Evolutionary conservation across 2,797 vertebrate species (phyloP).

Genomic region (Halcyon chelicuti): DNA sequence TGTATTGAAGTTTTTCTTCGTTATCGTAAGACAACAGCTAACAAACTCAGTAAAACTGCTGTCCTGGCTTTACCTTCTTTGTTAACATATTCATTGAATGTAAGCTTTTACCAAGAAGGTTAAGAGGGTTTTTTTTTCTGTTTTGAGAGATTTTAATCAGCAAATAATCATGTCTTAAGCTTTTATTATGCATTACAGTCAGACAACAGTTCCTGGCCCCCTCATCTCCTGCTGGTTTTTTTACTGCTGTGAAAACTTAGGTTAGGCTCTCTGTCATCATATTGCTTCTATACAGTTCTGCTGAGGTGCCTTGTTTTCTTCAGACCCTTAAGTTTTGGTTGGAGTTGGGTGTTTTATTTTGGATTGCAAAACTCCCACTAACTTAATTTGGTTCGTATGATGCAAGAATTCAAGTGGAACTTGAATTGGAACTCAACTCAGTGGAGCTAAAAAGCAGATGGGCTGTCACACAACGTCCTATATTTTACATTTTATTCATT

Average conservation of each 20-base stretch:
- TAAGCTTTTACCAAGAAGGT: not conserved
- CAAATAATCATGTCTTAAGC: not conserved
- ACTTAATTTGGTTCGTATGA: not conserved
- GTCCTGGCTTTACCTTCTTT: not conserved
- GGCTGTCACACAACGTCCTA: not conserved
- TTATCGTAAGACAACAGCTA: not conserved
- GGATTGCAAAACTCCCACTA: not conserved
- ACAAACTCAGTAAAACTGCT: not conserved
- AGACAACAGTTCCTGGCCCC: not conserved
- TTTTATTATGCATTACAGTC: not conserved
- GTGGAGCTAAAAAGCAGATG: not conserved
- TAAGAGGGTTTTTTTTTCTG: not conserved
- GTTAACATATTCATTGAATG: not conserved
- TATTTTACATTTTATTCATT: not conserved
- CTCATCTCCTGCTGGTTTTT: rapidly evolving
- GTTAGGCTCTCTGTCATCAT: not conserved
- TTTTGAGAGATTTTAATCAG: not conserved
- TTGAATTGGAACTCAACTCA: not conserved
- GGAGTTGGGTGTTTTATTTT: not conserved
- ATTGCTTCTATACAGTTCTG: not conserved
- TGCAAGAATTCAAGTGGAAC: not conserved
- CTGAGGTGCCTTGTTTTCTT: not conserved
- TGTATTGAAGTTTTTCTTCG: not conserved
- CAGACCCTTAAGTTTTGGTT: not conserved
- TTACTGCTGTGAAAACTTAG: rapidly evolving